These are phyloP conservation scores for Aratinga solstitialis DNA, from an alignment of 2,797 vertebrate species.

Conservation along the genomic window DNA sequence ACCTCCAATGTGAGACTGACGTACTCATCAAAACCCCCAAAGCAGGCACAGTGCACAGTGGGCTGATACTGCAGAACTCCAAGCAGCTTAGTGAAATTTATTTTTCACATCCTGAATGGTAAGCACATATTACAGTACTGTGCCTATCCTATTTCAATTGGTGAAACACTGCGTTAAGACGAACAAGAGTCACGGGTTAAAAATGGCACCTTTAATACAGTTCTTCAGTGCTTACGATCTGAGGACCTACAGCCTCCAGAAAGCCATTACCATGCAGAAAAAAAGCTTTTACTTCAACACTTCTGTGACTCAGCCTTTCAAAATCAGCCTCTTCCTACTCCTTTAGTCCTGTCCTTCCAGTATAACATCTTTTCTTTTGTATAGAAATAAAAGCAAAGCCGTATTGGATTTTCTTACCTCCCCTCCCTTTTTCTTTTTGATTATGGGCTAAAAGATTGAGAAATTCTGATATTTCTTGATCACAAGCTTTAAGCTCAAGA, in stretches of 20 bases:
- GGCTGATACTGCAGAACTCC: not conserved
- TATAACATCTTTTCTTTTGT: not conserved
- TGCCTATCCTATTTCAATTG: not conserved
- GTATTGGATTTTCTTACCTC: not conserved
- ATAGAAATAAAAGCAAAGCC: not conserved
- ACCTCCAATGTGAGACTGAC: not conserved
- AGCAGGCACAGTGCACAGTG: not conserved
- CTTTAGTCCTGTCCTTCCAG: not conserved
- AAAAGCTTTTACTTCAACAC: not conserved
- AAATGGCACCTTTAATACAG: not conserved
- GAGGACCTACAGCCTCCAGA: not conserved
- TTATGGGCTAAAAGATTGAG: not conserved
- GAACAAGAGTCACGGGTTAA: not conserved
- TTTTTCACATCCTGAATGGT: not conserved
- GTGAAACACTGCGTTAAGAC: not conserved
- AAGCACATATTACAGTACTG: not conserved
- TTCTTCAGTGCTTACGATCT: not conserved
- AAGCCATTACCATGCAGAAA: not conserved
- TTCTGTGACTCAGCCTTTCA: not conserved
- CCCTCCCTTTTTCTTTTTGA: not conserved
- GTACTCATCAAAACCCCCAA: not conserved
- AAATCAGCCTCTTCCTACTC: not conserved
- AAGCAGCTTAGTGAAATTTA: not conserved
- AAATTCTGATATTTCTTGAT: not conserved
- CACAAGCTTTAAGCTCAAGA: not conserved